Conservation (phyloP, 2,888 invertebrate genomes). For the Meteorus colon region DNA sequence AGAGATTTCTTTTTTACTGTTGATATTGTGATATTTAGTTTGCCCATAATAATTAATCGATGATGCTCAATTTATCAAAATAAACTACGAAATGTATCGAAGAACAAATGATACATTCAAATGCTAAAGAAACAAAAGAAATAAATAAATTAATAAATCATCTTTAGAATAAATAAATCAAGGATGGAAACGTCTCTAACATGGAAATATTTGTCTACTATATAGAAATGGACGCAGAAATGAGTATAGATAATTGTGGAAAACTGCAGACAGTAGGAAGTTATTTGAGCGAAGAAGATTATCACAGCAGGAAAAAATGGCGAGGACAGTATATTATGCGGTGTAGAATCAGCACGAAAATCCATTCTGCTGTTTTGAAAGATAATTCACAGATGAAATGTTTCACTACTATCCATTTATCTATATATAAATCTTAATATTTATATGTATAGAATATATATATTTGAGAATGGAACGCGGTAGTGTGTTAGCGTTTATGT, state of each 20-base stretch:
- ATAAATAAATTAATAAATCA: too few species aligned
- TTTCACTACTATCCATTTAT: neutral
- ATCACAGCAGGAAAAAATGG: conserved; percentile 7
- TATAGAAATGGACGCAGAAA: neutral
- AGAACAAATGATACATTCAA: too few species aligned
- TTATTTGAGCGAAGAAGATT: conserved; percentile 39
- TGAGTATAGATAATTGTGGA: neutral
- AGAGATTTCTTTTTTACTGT: too few species aligned
- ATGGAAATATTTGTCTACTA: neutral
- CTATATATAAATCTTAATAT: conserved; percentile 4
- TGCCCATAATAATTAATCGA: too few species aligned
- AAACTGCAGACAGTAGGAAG: conserved; percentile 29
- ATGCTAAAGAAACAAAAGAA: too few species aligned
- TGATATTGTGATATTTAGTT: too few species aligned
- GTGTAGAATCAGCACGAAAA: neutral
- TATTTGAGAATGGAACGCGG: conserved; percentile 28
- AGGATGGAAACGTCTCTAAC: neutral
- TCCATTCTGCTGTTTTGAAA: conserved; percentile 20
- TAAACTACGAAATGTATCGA: too few species aligned
- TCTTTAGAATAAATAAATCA: neutral
- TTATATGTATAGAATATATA: neutral
- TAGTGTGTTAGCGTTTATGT: conserved; percentile 4
- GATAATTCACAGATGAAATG: conserved; percentile 49
- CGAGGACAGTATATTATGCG: neutral
- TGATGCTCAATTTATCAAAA: neutral